phyloP scores from a whole-genome alignment of 1,140 invertebrate genomes.

The Diuraphis noxia region DNA sequence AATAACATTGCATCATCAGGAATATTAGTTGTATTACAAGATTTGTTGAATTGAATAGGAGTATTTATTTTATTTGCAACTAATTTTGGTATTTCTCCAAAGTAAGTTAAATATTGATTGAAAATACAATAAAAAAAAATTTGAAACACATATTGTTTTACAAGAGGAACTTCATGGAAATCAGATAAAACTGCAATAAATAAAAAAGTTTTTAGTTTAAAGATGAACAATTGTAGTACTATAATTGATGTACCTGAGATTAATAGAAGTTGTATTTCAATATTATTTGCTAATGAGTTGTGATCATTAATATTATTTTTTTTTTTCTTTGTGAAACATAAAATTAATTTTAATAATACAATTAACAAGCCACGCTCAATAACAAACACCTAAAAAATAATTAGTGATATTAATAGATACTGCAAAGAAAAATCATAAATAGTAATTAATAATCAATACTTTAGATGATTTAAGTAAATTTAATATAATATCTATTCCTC shows the following conservation, averaged over 20 bases:
- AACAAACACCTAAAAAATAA: slow-evolving; percentile 7
- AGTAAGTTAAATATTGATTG: slow-evolving; percentile 9
- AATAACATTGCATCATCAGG: neutral
- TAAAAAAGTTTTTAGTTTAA: neutral
- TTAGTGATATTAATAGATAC: neutral
- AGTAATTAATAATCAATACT: neutral
- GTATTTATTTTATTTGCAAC: slow-evolving; percentile 13
- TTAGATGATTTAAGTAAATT: slow-evolving; percentile 42
- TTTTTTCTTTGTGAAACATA: slow-evolving; percentile 37
- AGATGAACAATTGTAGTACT: neutral
- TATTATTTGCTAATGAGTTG: slow-evolving; percentile 15
- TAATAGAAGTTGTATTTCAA: slow-evolving; percentile 15
- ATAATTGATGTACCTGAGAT: neutral
- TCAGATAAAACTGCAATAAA: slow-evolving; percentile 33
- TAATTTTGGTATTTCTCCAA: slow-evolving; percentile 17
- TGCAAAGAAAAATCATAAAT: neutral
- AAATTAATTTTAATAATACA: slow-evolving; percentile 32
- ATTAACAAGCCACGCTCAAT: slow-evolving; percentile 23
- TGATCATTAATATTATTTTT: neutral
- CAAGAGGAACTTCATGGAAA: slow-evolving; percentile 32
- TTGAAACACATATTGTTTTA: slow-evolving; percentile 17
- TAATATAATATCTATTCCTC: slow-evolving; percentile 31
- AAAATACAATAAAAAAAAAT: slow-evolving; percentile 44
- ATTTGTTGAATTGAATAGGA: neutral
- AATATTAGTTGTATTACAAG: neutral